Percentiles rank a stretch among this genome's conserved stretches.
phyloP scores from a whole-genome alignment of 1,140 invertebrate species.

The Drosophila jambulina region DNA sequence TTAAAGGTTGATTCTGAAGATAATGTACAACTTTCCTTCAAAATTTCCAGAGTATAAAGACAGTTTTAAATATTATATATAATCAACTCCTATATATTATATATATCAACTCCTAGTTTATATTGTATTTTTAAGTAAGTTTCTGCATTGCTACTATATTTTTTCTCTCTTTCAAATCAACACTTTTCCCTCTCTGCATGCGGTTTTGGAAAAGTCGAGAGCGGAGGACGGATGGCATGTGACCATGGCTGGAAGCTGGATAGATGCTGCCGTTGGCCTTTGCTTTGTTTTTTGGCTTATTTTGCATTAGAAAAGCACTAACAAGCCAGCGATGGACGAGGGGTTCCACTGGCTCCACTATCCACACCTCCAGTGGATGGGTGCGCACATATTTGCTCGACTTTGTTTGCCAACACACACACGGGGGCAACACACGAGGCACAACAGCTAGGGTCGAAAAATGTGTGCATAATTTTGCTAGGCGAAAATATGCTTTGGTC shows the following conservation, averaged over 20 bases:
- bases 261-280: constrained; percentile 31
- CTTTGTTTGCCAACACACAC: constrained; percentile 55
- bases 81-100: too few relatives aligned
- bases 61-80: too few relatives aligned
- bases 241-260: constrained; percentile 30
- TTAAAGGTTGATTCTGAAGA: too few relatives aligned
- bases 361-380: constrained; percentile 14
- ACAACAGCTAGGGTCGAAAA: constrained; percentile 36
- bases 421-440: neutral
- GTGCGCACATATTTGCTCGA: constrained; percentile 61
- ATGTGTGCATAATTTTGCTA: constrained; percentile 71
- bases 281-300: constrained; percentile 58
- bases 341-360: neutral
- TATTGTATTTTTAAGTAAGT: neutral
- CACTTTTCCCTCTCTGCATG: constrained; percentile 4
- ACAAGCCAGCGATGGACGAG: neutral
- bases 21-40: too few relatives aligned
- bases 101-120: neutral
- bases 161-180: neutral
- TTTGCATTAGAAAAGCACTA: constrained; percentile 65
- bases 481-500: constrained; percentile 71
- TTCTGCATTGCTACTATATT: too few relatives aligned
- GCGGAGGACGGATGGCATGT: neutral
- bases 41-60: neutral
- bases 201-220: neutral